Evolutionary conservation across 2,797 vertebrate genomes (phyloP), one percentile per base, ranked within the genome.

Genomic region (Peromyscus aztecus): DNA sequence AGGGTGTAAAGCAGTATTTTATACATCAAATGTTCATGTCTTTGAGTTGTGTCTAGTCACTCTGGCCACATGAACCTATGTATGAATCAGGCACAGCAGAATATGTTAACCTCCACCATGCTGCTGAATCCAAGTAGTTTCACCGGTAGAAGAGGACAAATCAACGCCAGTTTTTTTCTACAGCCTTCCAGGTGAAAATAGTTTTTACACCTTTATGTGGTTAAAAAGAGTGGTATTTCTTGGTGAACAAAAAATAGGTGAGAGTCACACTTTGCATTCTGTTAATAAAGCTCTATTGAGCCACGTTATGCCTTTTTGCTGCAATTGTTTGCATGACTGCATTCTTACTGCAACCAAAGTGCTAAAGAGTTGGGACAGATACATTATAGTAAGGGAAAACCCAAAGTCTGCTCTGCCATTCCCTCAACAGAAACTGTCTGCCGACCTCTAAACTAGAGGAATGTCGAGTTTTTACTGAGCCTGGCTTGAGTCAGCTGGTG

Each of bases 151-250:
- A 0, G 1, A 9, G 5, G 10, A 40, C 23, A 67, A 46, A 59
- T 0, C 24, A 19, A 19, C 24, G 6, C 11, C 49, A 57, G 19
- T 37, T 31, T 69, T 83, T 69, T 83, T 73, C 27, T 16, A 43
- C 0, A 85, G 37, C 6, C 16, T 21, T 90, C 8, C 12, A 24
- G 29, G 27, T 55, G 27, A 89, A 57, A 76, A 46, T 27, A 23
- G 16, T 11, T 69, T 91, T 75, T 37, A 14, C 7, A 69, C 67
- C 61, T 81, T 78, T 43, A 80, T 71, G n/a, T 52, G 43, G 17
- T 78, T 83, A 27, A 43, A 96, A 84, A 80, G 34, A 90, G 61
- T 34, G 23, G 27, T 29, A 59, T 86, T 94, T 95, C 43, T 92
- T 6, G 23, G 40, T 49, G 78, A 85, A 40, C 34, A 57, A 89